Evolutionary conservation across 2,113 vertebrate species (phyloP).

Genomic region (Odobenus rosmarus): DNA sequence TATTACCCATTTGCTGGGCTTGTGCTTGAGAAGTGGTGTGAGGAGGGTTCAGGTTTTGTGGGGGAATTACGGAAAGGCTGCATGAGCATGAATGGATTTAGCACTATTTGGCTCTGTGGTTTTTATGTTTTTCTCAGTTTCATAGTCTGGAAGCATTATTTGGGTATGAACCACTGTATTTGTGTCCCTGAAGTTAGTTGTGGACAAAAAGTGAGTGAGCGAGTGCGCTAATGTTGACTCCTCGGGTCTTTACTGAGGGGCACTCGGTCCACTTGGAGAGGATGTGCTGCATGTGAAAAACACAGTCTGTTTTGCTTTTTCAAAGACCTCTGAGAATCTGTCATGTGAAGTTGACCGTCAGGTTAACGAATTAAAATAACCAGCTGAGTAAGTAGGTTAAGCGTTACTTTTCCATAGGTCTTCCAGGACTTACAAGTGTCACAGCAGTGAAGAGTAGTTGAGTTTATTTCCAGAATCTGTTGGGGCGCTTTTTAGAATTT

Average conservation of each 20-base stretch:
- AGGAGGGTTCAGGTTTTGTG: neutral
- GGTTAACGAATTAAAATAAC: neutral
- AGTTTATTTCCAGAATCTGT: conserved; percentile 27
- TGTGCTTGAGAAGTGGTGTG: neutral
- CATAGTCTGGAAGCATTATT: neutral
- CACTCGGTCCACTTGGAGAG: neutral
- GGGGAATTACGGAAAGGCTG: neutral
- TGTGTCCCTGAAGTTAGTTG: neutral
- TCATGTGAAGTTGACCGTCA: neutral
- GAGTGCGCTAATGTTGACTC: neutral
- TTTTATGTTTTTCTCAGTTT: neutral
- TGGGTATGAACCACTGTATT: neutral
- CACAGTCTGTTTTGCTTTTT: neutral
- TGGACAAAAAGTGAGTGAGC: neutral
- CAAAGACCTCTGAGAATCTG: neutral
- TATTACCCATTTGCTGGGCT: neutral
- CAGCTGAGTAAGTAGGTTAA: neutral
- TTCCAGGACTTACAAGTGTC: conserved; percentile 18
- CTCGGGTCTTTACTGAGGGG: neutral
- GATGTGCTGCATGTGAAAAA: neutral
- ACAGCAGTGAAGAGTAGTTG: neutral
- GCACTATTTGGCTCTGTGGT: neutral
- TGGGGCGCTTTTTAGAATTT: neutral
- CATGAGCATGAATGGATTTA: neutral
- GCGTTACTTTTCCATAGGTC: neutral